Conservation (phyloP, 2,888 invertebrate genomes). For the Orthosia cruda region DNA sequence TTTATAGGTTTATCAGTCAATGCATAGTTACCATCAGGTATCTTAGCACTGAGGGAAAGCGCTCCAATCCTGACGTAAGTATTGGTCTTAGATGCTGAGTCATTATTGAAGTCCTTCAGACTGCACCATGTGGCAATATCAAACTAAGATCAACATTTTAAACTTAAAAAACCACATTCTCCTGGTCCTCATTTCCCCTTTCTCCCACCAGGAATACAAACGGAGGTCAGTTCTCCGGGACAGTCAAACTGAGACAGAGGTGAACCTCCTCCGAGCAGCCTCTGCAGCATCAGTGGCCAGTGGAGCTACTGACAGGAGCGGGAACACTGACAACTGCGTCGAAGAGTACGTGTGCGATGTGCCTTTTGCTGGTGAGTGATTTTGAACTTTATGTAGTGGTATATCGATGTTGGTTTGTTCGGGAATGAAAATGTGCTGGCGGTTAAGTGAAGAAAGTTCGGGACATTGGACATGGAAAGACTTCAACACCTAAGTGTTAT, state of each 20-base stretch:
- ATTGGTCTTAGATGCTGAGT: background rate
- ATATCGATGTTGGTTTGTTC: background rate
- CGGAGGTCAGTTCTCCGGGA: slow-evolving; percentile 94
- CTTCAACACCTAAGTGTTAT: background rate
- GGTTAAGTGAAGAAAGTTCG: background rate
- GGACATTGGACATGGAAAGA: background rate
- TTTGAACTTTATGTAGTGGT: background rate
- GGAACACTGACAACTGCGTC: slow-evolving; percentile 95
- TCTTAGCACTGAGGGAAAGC: background rate
- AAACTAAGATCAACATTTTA: background rate
- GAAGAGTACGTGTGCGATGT: slow-evolving; percentile 97
- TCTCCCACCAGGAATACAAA: slow-evolving; percentile 94
- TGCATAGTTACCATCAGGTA: background rate
- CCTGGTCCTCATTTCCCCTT: background rate
- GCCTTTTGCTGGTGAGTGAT: slow-evolving; percentile 96
- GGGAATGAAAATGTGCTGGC: background rate
- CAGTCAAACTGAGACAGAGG: slow-evolving; percentile 96
- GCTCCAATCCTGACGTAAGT: background rate
- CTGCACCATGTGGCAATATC: background rate
- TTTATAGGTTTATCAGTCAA: no score
- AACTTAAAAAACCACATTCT: background rate
- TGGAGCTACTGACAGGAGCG: slow-evolving; percentile 95
- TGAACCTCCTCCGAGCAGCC: slow-evolving; percentile 95
- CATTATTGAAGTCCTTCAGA: background rate
- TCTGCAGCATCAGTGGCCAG: slow-evolving; percentile 95